phyloP scores from a whole-genome alignment of 2,113 vertebrate species.

The Balaenoptera acutorostrata region DNA sequence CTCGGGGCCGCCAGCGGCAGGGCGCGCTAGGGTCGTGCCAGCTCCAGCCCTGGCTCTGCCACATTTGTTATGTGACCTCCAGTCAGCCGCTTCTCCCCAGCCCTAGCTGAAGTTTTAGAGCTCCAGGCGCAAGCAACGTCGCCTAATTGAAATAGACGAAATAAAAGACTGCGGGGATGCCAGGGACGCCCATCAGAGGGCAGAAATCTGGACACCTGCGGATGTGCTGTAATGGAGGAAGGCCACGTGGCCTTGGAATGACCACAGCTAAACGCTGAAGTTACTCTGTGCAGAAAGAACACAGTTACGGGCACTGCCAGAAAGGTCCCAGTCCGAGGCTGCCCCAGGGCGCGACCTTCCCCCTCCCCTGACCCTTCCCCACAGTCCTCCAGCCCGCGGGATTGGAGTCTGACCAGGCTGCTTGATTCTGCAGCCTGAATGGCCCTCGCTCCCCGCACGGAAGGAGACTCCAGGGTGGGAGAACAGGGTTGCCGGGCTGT shows the following conservation, averaged over 20 bases:
- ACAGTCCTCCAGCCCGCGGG: rapidly evolving
- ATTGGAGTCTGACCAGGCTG: neutral
- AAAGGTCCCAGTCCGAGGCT: neutral
- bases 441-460: rapidly evolving
- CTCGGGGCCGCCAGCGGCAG: rapidly evolving
- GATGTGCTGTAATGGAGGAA: neutral
- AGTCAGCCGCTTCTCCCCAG: neutral
- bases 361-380: neutral
- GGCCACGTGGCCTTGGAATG: neutral
- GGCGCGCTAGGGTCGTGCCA: neutral
- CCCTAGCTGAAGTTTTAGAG: neutral
- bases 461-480: neutral
- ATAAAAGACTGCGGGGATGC: neutral
- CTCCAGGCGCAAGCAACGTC: neutral
- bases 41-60: neutral
- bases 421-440: neutral
- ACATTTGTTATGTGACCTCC: neutral
- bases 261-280: neutral
- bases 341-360: rapidly evolving
- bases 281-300: neutral
- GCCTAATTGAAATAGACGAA: neutral
- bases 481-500: neutral
- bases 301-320: neutral
- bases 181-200: neutral
- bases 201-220: neutral